Base-by-base conservation (phyloP, 2,888 invertebrate species). In the Uropetala carovei region DNA sequence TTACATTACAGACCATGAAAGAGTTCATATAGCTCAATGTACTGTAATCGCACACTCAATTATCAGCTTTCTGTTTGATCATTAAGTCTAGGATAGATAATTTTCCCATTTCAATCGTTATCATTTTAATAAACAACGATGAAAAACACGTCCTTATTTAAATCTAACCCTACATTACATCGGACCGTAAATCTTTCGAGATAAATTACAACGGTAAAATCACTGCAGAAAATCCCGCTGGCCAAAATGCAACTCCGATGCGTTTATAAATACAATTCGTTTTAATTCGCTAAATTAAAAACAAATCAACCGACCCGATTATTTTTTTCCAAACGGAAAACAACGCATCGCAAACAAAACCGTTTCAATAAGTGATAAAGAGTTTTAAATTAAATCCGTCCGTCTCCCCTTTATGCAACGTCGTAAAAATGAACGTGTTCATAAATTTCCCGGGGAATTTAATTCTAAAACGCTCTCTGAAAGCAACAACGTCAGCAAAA, bases 401-500 rank as follows among this genome's bases (percentile, higher is more conserved):
- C n/a, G n/a, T n/a, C 22, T 75, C 75, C 75, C 22, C 75, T 27
- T 11, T 75, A 22, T 13, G 22, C 27, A 68, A 68, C 68, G 68
- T n/a, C 10, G 75, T 27, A 75, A 22, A 68, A 68, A 68, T 68
- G 68, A 68, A 27, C 43, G 64, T 64, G n/a, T 64, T 13, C 64
- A 89, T 89, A 64, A 64, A 89, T 89, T 89, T 56, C 27, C 27
- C 22, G 22, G 75, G n/a, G 60, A 86, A 60, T 86, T 86, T 27
- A 86, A 60, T 86, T 60, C 5, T 30, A 89, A 89, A 89, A n/a
- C 0, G 64, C 43, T 75, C 43, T 22, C 11, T 56, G 89, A 89
- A 60, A 30, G 64, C 43, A 22, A n/a, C 64, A 18, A 0, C 58
- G 16, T 43, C 13, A 30, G 43, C n/a, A 16, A 68, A 68, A 89